Evolutionary conservation across 2,888 invertebrate species (phyloP).

Genomic region (Matsumyia berberina): DNA sequence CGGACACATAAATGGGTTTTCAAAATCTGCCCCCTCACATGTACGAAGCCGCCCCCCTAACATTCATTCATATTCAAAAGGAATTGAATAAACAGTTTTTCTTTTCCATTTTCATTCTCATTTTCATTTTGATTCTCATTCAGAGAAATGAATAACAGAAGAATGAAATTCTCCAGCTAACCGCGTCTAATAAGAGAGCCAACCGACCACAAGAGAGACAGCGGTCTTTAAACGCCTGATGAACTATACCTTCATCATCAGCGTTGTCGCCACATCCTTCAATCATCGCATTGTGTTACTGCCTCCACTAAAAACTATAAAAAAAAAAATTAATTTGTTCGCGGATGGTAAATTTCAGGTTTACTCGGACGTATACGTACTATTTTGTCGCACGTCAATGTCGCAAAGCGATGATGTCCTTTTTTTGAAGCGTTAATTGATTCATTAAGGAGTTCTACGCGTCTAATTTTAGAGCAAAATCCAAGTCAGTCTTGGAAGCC

Average conservation of each 20-base stretch:
- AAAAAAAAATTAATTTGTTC: not conserved
- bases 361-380: constrained; percentile 48
- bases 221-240: constrained; percentile 5
- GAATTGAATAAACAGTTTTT: not conserved
- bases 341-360: not conserved
- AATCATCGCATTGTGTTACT: not conserved
- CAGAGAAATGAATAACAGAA: constrained; percentile 23
- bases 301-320: not conserved
- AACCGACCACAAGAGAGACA: not conserved
- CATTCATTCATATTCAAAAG: constrained; percentile 38
- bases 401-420: not conserved
- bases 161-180: not conserved
- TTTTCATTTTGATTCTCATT: constrained; percentile 43
- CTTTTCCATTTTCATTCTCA: constrained; percentile 15
- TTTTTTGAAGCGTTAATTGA: constrained; percentile 46
- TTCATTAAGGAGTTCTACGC: constrained; percentile 36
- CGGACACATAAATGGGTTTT: constrained; percentile 17
- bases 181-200: not conserved
- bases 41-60: not conserved
- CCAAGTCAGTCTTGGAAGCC: constrained; percentile 15
- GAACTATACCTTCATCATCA: constrained; percentile 8
- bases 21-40: not conserved
- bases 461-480: constrained; percentile 32
- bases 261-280: not conserved
- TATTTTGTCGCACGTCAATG: not conserved